phyloP scores from a whole-genome alignment of 2,888 invertebrate species.

The Argyra leucocephala region DNA sequence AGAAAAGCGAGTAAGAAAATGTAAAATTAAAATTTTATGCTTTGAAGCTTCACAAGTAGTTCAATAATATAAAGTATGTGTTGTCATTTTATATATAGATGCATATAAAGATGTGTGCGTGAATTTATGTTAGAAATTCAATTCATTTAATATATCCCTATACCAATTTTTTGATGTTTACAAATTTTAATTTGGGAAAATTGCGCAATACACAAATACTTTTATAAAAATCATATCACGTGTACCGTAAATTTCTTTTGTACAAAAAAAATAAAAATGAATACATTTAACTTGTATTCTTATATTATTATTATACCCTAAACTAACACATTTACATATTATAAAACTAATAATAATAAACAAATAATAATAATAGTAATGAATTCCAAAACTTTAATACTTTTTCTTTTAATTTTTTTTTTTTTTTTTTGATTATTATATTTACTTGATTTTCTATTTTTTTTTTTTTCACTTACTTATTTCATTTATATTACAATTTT shows the following conservation, averaged over 20 bases:
- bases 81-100: too few relatives aligned
- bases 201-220: constrained; percentile 1
- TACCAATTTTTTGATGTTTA: too few relatives aligned
- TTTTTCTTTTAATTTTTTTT: neutral
- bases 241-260: neutral
- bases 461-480: neutral
- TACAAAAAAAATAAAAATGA: neutral
- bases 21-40: too few relatives aligned
- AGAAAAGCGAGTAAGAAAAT: too few relatives aligned
- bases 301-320: neutral
- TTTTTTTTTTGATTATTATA: neutral
- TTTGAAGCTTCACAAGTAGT: too few relatives aligned
- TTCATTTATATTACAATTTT: neutral
- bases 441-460: neutral
- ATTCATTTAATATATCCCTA: too few relatives aligned
- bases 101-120: too few relatives aligned
- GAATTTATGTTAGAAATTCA: too few relatives aligned
- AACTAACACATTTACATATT: neutral
- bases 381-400: neutral
- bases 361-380: neutral
- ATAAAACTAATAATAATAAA: too few relatives aligned
- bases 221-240: neutral
- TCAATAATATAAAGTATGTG: too few relatives aligned
- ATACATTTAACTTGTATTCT: neutral
- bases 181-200: neutral